These are phyloP conservation scores for Chironomus tentans DNA, from an alignment of 2,888 invertebrate genomes.

Conservation along the genomic window DNA sequence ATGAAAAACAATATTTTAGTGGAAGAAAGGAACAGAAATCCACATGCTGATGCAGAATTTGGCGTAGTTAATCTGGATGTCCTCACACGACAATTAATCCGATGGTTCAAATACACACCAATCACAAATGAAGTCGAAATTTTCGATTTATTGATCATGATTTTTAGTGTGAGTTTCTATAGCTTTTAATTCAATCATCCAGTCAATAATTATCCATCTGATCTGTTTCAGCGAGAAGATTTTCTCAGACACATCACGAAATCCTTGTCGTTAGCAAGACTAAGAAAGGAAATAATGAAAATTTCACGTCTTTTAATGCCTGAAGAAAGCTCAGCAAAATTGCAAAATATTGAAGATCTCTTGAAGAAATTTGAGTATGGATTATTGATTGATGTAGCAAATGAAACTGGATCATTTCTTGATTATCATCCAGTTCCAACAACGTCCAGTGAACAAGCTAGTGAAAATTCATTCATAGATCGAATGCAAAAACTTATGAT, in stretches of 20 bases:
- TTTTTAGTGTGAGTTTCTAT: conserved; percentile 8
- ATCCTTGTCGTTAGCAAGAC: neutral
- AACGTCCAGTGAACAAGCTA: neutral
- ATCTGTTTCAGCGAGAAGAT: neutral
- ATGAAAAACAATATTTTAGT: neutral
- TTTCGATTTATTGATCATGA: neutral
- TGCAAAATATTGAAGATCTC: neutral
- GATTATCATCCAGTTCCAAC: neutral
- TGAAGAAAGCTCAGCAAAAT: neutral
- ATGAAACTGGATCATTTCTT: neutral
- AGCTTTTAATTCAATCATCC: neutral
- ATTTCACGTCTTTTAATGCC: neutral
- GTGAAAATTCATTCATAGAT: neutral
- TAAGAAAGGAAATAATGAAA: neutral
- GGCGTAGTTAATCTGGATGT: neutral
- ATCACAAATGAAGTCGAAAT: neutral
- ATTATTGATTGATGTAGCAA: neutral
- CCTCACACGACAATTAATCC: neutral
- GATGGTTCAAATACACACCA: conserved; percentile 1
- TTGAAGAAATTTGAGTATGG: neutral
- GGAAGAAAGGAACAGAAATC: neutral
- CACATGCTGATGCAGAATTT: neutral
- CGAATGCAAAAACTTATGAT: neutral
- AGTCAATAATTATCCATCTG: neutral
- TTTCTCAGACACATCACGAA: neutral